Evolutionary conservation across 2,113 vertebrate genomes (phyloP).

Genomic region (Accipiter virgatus): DNA sequence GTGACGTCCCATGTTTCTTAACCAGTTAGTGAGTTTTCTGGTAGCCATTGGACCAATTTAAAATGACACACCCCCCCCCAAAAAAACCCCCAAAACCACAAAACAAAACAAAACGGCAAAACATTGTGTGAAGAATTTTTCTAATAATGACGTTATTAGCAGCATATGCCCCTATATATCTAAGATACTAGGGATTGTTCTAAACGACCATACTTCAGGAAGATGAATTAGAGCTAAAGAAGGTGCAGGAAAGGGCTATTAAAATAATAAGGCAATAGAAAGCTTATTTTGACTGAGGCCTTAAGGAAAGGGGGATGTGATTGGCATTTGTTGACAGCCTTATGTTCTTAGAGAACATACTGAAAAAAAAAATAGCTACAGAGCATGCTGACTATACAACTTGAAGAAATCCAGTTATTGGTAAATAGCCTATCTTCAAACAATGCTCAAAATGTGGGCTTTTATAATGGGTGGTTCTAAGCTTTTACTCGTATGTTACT

Average conservation of each 20-base stretch:
- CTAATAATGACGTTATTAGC: neutral
- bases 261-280: neutral
- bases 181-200: neutral
- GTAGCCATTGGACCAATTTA: neutral
- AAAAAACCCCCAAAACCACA: no score
- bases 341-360: neutral
- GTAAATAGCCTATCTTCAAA: neutral
- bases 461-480: neutral
- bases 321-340: neutral
- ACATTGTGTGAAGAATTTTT: neutral
- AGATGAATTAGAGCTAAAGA: neutral
- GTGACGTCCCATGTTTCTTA: neutral
- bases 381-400: neutral
- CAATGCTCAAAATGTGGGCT: neutral
- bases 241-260: neutral
- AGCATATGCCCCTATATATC: neutral
- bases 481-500: neutral
- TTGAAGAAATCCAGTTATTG: neutral
- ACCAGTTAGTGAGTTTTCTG: neutral
- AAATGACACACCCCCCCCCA: neutral
- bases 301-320: neutral
- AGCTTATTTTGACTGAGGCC: neutral
- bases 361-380: neutral
- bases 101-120: neutral
- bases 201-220: neutral